A percentile compares a stretch with the other conserved stretches of the same genome.
phyloP scores from a whole-genome alignment of 2,888 invertebrate species.

The Diarsia mendica region DNA sequence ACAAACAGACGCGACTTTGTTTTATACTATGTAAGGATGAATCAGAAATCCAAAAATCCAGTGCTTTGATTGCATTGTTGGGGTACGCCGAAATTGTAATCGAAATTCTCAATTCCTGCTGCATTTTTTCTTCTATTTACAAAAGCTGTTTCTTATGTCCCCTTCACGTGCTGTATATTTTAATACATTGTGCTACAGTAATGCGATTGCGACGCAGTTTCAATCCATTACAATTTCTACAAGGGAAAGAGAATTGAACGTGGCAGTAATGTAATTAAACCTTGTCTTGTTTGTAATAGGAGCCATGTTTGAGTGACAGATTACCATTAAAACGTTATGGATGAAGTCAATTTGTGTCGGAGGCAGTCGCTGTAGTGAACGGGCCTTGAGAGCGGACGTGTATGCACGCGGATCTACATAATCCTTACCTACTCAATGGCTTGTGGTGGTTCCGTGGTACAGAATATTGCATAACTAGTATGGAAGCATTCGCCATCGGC shows the following conservation, averaged over 20 bases:
- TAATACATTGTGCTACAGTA: constrained; percentile 9
- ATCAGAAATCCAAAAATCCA: constrained; percentile 50
- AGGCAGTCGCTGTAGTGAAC: constrained; percentile 23
- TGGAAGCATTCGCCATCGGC: constrained; percentile 13
- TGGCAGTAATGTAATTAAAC: constrained; percentile 24
- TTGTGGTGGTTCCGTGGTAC: constrained; percentile 26
- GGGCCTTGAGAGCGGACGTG: constrained; percentile 34
- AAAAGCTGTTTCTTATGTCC: neutral
- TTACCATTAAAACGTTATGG: constrained; percentile 34
- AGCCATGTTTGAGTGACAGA: constrained; percentile 33
- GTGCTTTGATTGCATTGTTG: constrained; percentile 38
- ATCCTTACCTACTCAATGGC: constrained; percentile 48
- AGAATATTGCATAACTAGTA: constrained; percentile 46
- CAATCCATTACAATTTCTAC: constrained; percentile 29
- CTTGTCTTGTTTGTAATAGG: constrained; percentile 4
- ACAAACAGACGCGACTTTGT: too few species aligned
- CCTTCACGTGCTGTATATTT: constrained; percentile 8
- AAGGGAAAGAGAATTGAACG: constrained; percentile 11
- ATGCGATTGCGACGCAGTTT: constrained; percentile 19
- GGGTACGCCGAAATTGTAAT: neutral
- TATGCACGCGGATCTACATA: constrained; percentile 53
- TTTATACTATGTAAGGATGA: too few species aligned
- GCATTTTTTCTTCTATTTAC: neutral
- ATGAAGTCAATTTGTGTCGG: constrained; percentile 50
- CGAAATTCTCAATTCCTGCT: neutral